Evolutionary conservation across 2,888 invertebrate species (phyloP).

Genomic region (Brassicogethes aeneus): DNA sequence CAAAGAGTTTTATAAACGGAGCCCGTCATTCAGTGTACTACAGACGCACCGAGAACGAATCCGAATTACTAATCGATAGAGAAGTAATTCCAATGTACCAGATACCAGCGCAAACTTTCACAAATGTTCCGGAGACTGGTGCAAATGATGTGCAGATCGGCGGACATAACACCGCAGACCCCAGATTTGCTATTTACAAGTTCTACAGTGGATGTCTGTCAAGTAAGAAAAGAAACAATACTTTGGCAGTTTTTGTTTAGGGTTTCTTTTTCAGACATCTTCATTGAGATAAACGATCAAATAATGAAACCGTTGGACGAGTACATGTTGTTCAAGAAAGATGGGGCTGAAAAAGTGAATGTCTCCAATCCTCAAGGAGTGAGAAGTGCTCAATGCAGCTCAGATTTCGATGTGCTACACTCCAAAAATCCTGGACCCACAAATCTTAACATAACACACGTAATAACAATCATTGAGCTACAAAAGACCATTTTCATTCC

Average conservation of each 20-base stretch:
- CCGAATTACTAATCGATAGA: slow-evolving; percentile 65
- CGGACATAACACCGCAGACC: slow-evolving; percentile 76
- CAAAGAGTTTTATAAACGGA: slow-evolving; percentile 74
- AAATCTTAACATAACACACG: slow-evolving; percentile 49
- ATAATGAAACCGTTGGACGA: slow-evolving; percentile 89
- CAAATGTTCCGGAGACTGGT: slow-evolving; percentile 58
- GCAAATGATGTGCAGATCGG: slow-evolving; percentile 81
- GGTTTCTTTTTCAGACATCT: slow-evolving; percentile 76
- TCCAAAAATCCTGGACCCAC: slow-evolving; percentile 50
- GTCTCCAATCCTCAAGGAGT: slow-evolving; percentile 83
- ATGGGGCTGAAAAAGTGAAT: slow-evolving; percentile 73
- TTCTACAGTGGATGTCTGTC: slow-evolving; percentile 86
- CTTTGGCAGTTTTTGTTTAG: no score
- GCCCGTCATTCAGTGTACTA: slow-evolving; percentile 70
- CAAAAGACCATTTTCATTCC: no score
- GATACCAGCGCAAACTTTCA: slow-evolving; percentile 58
- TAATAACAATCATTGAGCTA: no score
- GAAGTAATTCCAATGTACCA: slow-evolving; percentile 62
- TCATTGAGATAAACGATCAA: slow-evolving; percentile 73
- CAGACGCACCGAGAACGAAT: slow-evolving; percentile 60
- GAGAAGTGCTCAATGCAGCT: slow-evolving; percentile 76
- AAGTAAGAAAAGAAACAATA: no score
- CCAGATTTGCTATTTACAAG: slow-evolving; percentile 71
- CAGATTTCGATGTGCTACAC: slow-evolving; percentile 59
- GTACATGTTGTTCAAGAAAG: slow-evolving; percentile 84